phyloP scores from a whole-genome alignment of 2,888 invertebrate species.

The Oxycera nigricornis region DNA sequence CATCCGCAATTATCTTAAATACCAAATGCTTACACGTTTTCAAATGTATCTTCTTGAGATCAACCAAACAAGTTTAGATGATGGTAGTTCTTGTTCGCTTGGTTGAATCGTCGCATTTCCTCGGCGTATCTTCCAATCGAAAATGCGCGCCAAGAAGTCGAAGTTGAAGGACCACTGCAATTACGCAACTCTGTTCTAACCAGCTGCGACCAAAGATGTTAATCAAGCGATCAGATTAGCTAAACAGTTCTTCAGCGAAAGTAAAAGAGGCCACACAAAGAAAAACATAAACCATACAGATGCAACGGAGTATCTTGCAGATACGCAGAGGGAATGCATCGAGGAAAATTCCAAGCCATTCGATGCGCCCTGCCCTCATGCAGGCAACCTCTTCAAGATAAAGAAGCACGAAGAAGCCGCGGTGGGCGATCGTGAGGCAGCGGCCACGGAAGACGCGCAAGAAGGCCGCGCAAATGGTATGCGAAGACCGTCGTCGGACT shows the following conservation, averaged over 20 bases:
- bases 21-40: no score
- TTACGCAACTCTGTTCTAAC: neutral
- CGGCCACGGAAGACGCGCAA: neutral
- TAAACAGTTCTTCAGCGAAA: constrained; percentile 29
- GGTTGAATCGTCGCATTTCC: no score
- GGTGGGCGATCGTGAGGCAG: constrained; percentile 6
- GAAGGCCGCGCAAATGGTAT: constrained; percentile 12
- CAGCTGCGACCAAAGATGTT: neutral
- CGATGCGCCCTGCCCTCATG: neutral
- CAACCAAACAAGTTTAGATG: no score
- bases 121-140: no score
- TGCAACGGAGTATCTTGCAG: neutral
- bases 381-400: neutral
- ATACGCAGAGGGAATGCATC: neutral
- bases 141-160: no score
- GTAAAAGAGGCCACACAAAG: constrained; percentile 30
- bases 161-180: neutral
- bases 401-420: constrained; percentile 11
- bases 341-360: neutral
- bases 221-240: neutral
- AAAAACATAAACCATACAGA: neutral
- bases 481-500: neutral
- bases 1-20: no score
- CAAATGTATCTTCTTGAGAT: no score
- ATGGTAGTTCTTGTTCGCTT: no score